Evolutionary conservation across 2,797 vertebrate genomes (phyloP).

Genomic region (Oryzias dopingdopingensis): DNA sequence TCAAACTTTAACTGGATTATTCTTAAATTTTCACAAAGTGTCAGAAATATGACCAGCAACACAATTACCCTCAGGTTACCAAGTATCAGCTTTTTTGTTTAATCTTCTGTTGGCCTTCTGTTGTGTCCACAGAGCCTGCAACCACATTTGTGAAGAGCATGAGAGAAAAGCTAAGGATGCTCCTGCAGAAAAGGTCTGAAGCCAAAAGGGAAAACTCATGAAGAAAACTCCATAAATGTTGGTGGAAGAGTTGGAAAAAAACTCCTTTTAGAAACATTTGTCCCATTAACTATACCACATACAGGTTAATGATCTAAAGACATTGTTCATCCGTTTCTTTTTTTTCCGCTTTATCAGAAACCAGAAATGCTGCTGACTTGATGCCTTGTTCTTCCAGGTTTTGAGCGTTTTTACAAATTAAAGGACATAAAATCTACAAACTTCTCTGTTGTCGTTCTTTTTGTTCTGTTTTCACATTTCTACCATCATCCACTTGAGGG

Average conservation of each 20-base stretch:
- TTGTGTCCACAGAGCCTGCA: constrained; percentile 51
- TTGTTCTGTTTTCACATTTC: not conserved
- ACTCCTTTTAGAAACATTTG: not conserved
- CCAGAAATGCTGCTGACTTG: not conserved
- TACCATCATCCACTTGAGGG: constrained; percentile 38
- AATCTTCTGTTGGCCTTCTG: not conserved
- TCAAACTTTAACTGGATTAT: no score
- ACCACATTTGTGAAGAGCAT: constrained; percentile 73
- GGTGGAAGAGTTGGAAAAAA: no score
- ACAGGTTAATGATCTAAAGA: not conserved
- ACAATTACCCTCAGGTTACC: no score
- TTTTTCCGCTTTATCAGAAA: constrained; percentile 30
- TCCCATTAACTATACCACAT: not conserved
- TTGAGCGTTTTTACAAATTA: not conserved
- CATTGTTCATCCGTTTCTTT: not conserved
- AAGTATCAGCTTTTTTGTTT: not conserved
- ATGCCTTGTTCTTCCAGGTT: not conserved
- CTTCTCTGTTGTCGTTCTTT: not conserved
- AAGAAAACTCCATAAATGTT: not conserved
- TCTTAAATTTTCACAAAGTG: no score
- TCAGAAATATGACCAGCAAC: no score
- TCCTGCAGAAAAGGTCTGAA: constrained; percentile 36
- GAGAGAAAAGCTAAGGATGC: constrained; percentile 45
- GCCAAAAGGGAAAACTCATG: constrained; percentile 35
- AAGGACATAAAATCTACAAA: not conserved